These are phyloP conservation scores for Prionace glauca DNA, from an alignment of 2,797 vertebrate species.

Conservation along the genomic window DNA sequence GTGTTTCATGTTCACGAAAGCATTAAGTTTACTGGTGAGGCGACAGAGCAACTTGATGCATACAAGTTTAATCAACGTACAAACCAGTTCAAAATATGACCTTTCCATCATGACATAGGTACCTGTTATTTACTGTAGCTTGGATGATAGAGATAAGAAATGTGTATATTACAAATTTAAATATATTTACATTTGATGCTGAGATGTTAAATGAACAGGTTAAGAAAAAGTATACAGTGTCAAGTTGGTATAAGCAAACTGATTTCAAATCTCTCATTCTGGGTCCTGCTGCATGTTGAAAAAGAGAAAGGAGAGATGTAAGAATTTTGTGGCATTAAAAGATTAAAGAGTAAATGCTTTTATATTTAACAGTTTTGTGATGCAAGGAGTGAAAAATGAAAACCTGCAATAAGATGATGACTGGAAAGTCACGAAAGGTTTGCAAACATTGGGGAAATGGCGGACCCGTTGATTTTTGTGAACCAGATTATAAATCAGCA, in stretches of 20 bases:
- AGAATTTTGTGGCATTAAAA: conserved; percentile 46
- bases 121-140: not conserved
- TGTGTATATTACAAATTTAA: not conserved
- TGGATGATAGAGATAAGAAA: not conserved
- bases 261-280: conserved; percentile 56
- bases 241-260: not conserved
- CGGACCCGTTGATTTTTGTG: not conserved
- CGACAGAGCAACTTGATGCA: not conserved
- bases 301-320: conserved; percentile 53
- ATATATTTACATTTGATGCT: conserved; percentile 12
- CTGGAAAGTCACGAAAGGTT: not conserved
- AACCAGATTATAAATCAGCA: not conserved
- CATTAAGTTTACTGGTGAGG: not conserved
- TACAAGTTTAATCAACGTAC: not conserved
- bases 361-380: not conserved
- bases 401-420: not conserved
- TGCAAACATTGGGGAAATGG: not conserved
- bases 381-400: not conserved
- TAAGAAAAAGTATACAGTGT: not conserved
- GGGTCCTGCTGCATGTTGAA: conserved; percentile 79
- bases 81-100: not conserved
- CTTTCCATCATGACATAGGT: not conserved
- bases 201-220: not conserved
- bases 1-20: not conserved
- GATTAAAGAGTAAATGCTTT: conserved; percentile 40